phyloP scores from a whole-genome alignment of 1,140 invertebrate genomes.

The Thaumetopoea pityocampa region DNA sequence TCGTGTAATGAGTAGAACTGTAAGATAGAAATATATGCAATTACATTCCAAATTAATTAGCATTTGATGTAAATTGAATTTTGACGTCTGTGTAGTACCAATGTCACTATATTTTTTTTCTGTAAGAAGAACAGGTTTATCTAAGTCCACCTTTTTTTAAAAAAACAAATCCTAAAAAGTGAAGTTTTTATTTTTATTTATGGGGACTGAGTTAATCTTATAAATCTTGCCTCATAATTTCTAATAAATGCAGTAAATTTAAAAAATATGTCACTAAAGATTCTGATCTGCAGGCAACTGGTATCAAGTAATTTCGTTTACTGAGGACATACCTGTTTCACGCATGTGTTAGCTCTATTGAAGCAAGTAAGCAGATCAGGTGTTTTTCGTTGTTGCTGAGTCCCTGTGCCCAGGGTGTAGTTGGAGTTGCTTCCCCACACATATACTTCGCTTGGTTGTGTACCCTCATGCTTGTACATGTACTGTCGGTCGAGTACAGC shows the following conservation, averaged over 20 bases:
- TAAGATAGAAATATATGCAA: too few relatives aligned
- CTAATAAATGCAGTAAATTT: too few relatives aligned
- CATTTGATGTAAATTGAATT: too few relatives aligned
- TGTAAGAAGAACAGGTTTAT: too few relatives aligned
- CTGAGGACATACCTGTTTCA: slow-evolving; percentile 54
- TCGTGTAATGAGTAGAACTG: not conserved
- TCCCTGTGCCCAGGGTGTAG: slow-evolving; percentile 80
- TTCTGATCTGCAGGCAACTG: too few relatives aligned
- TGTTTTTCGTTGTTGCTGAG: slow-evolving; percentile 51
- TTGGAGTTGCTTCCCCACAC: slow-evolving; percentile 87
- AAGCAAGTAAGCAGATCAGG: slow-evolving; percentile 66
- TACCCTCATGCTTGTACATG: slow-evolving; percentile 44
- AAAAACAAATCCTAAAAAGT: too few relatives aligned
- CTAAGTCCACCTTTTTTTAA: too few relatives aligned
- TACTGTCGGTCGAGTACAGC: slow-evolving; percentile 65
- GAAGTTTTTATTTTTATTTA: too few relatives aligned
- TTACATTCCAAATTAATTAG: too few relatives aligned
- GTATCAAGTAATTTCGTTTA: not conserved
- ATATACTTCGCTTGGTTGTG: slow-evolving; percentile 75
- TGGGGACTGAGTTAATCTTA: not conserved
- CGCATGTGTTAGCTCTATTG: slow-evolving; percentile 47
- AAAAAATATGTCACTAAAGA: too few relatives aligned
- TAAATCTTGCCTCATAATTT: too few relatives aligned
- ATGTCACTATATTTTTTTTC: too few relatives aligned
- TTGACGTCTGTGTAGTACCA: slow-evolving; percentile 1